Evolutionary conservation across 1,140 invertebrate genomes (phyloP), one percentile per base, ranked within the genome.

Genomic region (Hycleus cichorii): DNA sequence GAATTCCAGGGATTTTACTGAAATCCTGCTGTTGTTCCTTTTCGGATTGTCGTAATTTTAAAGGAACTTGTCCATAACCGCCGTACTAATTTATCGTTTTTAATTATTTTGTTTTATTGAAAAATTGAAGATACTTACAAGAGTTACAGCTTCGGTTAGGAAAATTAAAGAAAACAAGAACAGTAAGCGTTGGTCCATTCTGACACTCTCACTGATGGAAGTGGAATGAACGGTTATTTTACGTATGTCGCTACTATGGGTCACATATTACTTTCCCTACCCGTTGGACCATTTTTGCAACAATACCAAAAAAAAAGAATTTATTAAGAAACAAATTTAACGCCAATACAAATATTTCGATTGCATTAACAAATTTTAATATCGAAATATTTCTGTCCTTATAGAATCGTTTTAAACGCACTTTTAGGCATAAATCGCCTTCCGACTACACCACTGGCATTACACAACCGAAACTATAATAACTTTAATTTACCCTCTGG

Each of bases 1-100:
- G 81, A 2, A 78, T 76, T 27, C 89, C 89, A 0, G 89, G 89
- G 45, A 91, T 84, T 73, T 90, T 90, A 58, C 80, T 83, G 0
- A 90, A 80, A 69, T 90, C 87, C 64, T 90, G 88, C 10, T 82
- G 79, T 60, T 86, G 80, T 65, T 87, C 84, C 38, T 62, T 64
- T 62, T 69, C 57, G 32, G 59, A 40, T 60, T 65, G 58, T 4
- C 60, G 56, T 12, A 64, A 58, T 43, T 60, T 63, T 50, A 54
- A 26, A 26, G 60, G 60, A 10, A 18, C 39, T 49, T 52, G 47
- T 11, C 45, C 58, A 27, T 65, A 60, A 3, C 32, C 27, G 24
- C 55, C 57, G 24, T 46, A 27, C 32, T 32, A 32, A 0, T 32
- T 47, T 40, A 32, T 49, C 42, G 10, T 18, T 44, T 9, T 32